phyloP scores from a whole-genome alignment of 2,797 vertebrate genomes.

The Crocodylus rhombifer region DNA sequence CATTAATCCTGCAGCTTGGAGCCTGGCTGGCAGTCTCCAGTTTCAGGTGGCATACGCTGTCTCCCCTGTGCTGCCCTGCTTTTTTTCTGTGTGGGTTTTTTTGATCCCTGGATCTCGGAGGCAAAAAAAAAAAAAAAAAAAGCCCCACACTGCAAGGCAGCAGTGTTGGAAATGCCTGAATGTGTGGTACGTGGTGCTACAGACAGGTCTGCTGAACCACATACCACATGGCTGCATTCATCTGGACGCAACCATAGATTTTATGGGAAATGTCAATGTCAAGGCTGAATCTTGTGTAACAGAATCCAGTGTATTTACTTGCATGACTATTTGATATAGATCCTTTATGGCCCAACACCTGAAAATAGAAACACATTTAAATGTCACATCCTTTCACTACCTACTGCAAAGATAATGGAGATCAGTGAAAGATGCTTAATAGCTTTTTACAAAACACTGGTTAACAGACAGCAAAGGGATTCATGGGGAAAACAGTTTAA shows the following conservation, averaged over 20 bases:
- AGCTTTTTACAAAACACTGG: background rate
- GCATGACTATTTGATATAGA: conserved; percentile 14
- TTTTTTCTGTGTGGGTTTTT: too few relatives aligned
- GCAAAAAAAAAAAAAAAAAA: too few relatives aligned
- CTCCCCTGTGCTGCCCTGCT: too few relatives aligned
- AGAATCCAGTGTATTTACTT: background rate
- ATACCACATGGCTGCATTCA: too few relatives aligned
- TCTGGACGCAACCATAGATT: background rate
- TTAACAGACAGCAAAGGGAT: background rate
- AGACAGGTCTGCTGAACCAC: too few relatives aligned
- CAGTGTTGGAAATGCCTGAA: too few relatives aligned
- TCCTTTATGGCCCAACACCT: background rate
- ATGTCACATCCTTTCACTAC: conserved; percentile 46
- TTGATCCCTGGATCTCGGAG: too few relatives aligned
- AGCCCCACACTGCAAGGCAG: too few relatives aligned
- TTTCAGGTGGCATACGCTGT: too few relatives aligned
- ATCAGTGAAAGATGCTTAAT: background rate
- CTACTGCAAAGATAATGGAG: background rate
- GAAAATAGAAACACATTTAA: conserved; percentile 64
- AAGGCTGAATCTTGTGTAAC: background rate
- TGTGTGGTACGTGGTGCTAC: too few relatives aligned
- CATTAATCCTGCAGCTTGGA: too few relatives aligned
- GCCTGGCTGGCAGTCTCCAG: too few relatives aligned
- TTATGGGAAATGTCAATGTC: conserved; percentile 38
- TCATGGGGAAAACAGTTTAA: background rate